These are phyloP conservation scores for Trichonephila clavipes DNA, from an alignment of 1,140 invertebrate genomes.

Conservation along the genomic window DNA sequence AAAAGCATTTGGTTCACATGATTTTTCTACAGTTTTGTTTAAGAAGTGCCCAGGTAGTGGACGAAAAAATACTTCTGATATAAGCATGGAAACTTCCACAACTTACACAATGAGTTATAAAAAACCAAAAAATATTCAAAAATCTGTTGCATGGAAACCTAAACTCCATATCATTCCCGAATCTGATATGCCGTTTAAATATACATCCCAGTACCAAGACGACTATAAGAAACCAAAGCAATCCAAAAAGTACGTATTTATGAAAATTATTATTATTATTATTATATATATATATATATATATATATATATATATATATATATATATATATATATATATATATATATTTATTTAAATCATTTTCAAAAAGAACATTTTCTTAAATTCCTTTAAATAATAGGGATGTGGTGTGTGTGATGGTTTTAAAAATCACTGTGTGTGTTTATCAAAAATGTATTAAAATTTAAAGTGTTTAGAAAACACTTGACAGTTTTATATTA, in stretches of 20 bases:
- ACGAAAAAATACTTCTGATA: not conserved
- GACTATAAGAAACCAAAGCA: conserved; percentile 20
- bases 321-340: too few species aligned
- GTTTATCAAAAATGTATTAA: not conserved
- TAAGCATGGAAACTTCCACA: not conserved
- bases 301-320: too few species aligned
- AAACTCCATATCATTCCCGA: not conserved
- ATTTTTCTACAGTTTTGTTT: not conserved
- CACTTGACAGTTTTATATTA: not conserved
- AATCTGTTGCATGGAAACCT: not conserved
- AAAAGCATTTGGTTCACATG: not conserved
- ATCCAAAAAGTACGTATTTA: conserved; percentile 10
- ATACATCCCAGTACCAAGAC: conserved; percentile 22
- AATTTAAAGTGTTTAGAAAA: not conserved
- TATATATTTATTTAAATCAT: too few species aligned
- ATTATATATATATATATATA: too few species aligned
- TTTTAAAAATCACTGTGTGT: not conserved
- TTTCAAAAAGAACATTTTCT: too few species aligned
- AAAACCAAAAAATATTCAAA: conserved; percentile 2
- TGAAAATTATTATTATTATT: not conserved
- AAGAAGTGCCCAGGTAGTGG: not conserved
- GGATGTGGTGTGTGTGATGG: too few species aligned
- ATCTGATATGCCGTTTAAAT: not conserved
- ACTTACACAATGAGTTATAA: conserved; percentile 10
- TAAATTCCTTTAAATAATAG: not conserved